Conservation (phyloP, 2,113 vertebrate species). For the Sebastes schlegelii region DNA sequence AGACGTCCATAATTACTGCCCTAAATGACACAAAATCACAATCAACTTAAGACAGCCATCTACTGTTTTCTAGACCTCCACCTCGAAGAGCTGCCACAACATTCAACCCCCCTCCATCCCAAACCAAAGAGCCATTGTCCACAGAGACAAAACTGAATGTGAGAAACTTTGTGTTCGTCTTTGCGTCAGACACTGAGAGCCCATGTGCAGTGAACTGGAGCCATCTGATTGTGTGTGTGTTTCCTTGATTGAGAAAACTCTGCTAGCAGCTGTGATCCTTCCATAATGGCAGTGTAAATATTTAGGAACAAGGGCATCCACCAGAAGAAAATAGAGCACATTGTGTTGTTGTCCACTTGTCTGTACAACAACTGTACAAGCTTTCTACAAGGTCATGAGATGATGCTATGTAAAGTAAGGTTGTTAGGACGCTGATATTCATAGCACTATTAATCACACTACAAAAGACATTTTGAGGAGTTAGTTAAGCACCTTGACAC, state of each 20-base stretch:
- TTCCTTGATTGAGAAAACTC: background rate
- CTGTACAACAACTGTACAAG: background rate
- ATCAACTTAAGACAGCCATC: constrained; percentile 2
- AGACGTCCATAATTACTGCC: background rate
- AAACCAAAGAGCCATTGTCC: constrained; percentile 49
- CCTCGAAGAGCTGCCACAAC: constrained; percentile 15
- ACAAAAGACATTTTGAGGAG: background rate
- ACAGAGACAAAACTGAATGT: constrained; percentile 19
- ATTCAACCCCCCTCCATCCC: constrained; percentile 3
- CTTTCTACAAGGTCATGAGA: background rate
- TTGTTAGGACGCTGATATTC: background rate
- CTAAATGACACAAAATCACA: background rate
- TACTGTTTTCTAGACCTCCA: background rate
- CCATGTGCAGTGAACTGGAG: constrained; percentile 29
- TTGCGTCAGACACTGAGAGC: constrained; percentile 28
- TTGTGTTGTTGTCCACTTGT: background rate
- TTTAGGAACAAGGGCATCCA: background rate
- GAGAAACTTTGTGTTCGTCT: constrained; percentile 23
- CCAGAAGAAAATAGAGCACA: background rate
- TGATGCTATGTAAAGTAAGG: background rate
- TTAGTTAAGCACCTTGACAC: background rate
- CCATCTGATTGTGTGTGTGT: background rate
- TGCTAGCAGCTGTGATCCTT: constrained; percentile 2
- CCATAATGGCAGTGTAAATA: background rate
- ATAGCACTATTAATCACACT: background rate